Percentiles rank a stretch among this genome's conserved stretches.
Evolutionary conservation across 2,113 vertebrate species (phyloP).

Genomic region (Chroicocephalus ridibundus): DNA sequence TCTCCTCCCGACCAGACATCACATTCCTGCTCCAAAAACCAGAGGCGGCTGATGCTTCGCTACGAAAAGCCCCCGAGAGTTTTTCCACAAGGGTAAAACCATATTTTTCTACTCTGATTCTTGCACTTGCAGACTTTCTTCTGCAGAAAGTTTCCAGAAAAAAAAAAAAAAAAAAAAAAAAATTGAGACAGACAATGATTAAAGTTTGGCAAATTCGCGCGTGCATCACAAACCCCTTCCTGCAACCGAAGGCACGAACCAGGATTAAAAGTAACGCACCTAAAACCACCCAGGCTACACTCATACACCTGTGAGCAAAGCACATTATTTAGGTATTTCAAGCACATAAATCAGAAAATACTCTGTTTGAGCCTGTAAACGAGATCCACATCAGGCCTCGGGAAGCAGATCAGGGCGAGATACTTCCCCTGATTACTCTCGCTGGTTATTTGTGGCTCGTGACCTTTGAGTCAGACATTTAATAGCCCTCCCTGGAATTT

Average conservation of each 20-base stretch:
- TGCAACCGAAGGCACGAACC: background rate
- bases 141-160: background rate
- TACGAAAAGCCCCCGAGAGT: background rate
- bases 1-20: background rate
- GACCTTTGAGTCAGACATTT: conserved; percentile 40
- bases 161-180: background rate
- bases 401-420: background rate
- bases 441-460: background rate
- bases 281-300: background rate
- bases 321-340: background rate
- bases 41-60: background rate
- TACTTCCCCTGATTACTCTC: background rate
- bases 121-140: background rate
- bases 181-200: background rate
- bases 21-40: background rate
- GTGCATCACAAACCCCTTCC: background rate
- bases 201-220: background rate
- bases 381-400: background rate
- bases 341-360: background rate
- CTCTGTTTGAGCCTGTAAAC: background rate
- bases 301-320: background rate
- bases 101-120: background rate
- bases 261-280: background rate
- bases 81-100: background rate
- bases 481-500: background rate